Evolutionary conservation across 2,797 vertebrate species (phyloP).

Genomic region (Ataeniobius toweri): DNA sequence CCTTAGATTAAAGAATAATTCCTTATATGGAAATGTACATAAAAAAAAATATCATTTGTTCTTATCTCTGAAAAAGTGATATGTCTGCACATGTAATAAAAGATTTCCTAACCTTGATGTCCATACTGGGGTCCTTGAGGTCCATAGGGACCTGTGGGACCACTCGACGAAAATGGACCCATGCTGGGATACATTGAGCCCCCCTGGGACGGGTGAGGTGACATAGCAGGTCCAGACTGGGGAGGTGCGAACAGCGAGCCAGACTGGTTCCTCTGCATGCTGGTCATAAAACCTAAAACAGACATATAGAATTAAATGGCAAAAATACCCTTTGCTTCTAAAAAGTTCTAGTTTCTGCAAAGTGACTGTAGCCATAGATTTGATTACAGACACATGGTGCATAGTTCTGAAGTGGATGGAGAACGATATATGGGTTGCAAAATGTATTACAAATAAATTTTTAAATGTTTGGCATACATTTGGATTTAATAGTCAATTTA

Average conservation of each 20-base stretch:
- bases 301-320: conserved; percentile 27
- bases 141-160: conserved; percentile 87
- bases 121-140: conserved; percentile 92
- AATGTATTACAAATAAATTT: no score
- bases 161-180: conserved; percentile 87
- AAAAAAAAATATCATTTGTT: background rate
- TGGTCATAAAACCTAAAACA: conserved; percentile 86
- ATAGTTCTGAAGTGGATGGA: no score
- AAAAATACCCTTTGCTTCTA: conserved; percentile 10
- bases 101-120: conserved; percentile 86
- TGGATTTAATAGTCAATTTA: no score
- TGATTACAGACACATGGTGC: background rate
- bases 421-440: no score
- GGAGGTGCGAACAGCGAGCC: conserved; percentile 90
- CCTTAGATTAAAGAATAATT: background rate
- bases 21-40: background rate
- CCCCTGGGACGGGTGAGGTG: conserved; percentile 89
- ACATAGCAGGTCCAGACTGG: conserved; percentile 89
- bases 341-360: background rate
- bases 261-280: conserved; percentile 89
- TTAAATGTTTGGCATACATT: no score
- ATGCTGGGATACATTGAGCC: conserved; percentile 89
- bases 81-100: background rate
- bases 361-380: conserved; percentile 2
- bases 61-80: background rate